These are phyloP conservation scores for Nemoura dubitans DNA, from an alignment of 2,888 invertebrate genomes.

Conservation along the genomic window DNA sequence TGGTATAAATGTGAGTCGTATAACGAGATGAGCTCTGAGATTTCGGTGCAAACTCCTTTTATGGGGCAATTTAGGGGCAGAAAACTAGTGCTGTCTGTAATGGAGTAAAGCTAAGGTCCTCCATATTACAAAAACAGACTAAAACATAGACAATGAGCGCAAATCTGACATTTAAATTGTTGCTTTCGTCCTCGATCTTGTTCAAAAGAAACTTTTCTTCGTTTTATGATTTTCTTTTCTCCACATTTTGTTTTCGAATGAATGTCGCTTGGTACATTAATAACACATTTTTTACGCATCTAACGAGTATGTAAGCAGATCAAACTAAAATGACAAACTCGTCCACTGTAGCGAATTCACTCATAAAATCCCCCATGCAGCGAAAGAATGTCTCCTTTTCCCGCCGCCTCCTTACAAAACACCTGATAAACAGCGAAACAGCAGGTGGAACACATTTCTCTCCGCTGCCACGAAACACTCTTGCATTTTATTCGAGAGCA, in stretches of 20 bases:
- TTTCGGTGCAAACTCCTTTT: neutral
- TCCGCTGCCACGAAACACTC: neutral
- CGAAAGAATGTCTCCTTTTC: neutral
- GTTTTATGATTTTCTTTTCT: neutral
- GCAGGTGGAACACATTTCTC: constrained; percentile 12
- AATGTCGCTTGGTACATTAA: neutral
- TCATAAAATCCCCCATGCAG: constrained; percentile 12
- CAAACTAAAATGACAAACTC: neutral
- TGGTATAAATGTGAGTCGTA: no score
- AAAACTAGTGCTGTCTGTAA: neutral
- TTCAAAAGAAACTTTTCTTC: neutral
- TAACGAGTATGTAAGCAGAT: neutral
- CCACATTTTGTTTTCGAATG: neutral
- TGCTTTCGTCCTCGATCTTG: neutral
- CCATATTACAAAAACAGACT: neutral
- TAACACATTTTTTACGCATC: neutral
- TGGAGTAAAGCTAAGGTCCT: neutral
- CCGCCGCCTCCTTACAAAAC: neutral
- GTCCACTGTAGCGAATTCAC: constrained; percentile 5
- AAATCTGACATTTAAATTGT: neutral
- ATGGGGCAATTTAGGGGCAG: neutral
- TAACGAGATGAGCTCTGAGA: neutral
- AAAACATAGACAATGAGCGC: neutral
- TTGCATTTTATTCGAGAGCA: constrained; percentile 7
- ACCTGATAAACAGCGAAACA: neutral